Evolutionary conservation across 2,888 invertebrate genomes (phyloP), one percentile per base, ranked within the genome.

Genomic region (Conchocele bisecta): DNA sequence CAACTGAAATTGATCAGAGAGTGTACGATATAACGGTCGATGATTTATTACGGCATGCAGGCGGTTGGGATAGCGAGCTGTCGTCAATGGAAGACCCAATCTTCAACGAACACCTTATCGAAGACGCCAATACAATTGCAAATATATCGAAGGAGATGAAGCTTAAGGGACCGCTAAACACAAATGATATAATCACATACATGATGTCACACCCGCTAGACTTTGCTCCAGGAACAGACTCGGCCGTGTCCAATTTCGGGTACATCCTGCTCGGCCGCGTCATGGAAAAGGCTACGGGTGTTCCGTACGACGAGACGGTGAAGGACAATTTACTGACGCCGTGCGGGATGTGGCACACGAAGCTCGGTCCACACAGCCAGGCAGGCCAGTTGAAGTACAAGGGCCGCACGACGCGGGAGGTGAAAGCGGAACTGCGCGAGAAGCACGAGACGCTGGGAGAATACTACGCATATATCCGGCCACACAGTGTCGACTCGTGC

Each of bases 301-400:
- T 41, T 17, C 58, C 66, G 35, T 87, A 88, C 61, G 83, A 83
- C 24, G 74, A 78, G 26, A 88, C 82, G 46, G 84, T 88, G 3
- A 86, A 83, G 51, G 78, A 76, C 54, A 72, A 72, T 37, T 50
- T 83, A 0, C 56, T 81, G 11, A 65, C 78, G 41, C 87, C 86
- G 2, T 86, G 87, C 61, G 89, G 89, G 7, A 89, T 89, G 89
- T 86, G 88, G 88, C 86, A 88, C 65, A 89, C 89, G 0, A 70
- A 83, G 41, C 70, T 87, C 6, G 85, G 86, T 3, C 63, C 77
- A 2, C 71, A 68, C n/a, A 15, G 41, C 15, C 57, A 56, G 2
- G 79, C 72, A 42, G 59, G 63, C 22, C 26, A 63, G 15, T 44
- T 61, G 15, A 51, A 69, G 22, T 67, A 53, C 29, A 71, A 74